A percentile compares a stretch with the other conserved stretches of the same genome.
phyloP scores from a whole-genome alignment of 2,113 vertebrate species.

The Rostratula benghalensis region DNA sequence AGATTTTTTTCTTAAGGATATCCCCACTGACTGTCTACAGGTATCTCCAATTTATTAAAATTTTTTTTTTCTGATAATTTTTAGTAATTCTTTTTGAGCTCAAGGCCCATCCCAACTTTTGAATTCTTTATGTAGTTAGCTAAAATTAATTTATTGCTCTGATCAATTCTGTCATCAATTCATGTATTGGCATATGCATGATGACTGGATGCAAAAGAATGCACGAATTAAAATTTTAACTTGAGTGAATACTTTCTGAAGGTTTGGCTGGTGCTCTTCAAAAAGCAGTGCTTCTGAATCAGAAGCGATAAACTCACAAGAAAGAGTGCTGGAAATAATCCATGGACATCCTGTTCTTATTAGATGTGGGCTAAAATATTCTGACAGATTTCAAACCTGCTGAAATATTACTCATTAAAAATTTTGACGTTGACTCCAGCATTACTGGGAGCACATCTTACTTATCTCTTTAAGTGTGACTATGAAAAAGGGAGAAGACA shows the following conservation, averaged over 20 bases:
- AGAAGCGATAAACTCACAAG: neutral
- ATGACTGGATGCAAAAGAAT: neutral
- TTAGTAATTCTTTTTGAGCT: neutral
- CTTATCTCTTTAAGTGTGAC: neutral
- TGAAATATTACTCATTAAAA: constrained; percentile 24
- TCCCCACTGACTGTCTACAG: neutral
- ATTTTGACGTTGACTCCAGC: neutral
- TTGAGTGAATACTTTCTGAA: neutral
- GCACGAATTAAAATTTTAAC: neutral
- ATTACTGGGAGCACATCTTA: neutral
- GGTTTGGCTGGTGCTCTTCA: neutral
- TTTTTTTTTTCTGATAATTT: neutral
- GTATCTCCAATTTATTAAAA: neutral
- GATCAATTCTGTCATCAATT: neutral
- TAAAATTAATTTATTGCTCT: neutral
- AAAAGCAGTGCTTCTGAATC: constrained; percentile 33
- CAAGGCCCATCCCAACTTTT: neutral
- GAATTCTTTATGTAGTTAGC: neutral
- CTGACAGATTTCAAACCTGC: constrained; percentile 29
- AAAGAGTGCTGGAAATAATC: constrained; percentile 29
- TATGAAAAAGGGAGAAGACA: neutral
- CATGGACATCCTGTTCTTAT: constrained; percentile 42
- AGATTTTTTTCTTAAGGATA: neutral
- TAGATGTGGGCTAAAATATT: constrained; percentile 22
- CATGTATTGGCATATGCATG: neutral